Evolutionary conservation across 2,797 vertebrate species (phyloP).

Genomic region (Xenopus petersii): DNA sequence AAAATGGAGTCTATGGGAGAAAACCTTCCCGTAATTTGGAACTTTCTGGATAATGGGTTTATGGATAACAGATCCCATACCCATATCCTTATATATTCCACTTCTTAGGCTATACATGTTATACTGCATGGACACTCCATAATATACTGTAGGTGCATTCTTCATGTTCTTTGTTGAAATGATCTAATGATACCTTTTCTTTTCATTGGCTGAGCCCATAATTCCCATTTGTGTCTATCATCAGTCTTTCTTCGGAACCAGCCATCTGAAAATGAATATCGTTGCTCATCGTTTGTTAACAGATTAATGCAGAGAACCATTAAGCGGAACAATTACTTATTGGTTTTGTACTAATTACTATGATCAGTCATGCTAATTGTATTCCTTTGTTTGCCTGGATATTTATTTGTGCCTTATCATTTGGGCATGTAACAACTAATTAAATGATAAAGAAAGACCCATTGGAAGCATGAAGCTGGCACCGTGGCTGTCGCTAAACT

Average conservation of each 20-base stretch:
- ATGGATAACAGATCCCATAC: too few species aligned
- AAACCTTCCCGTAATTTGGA: too few species aligned
- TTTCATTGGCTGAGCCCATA: background rate
- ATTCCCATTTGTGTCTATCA: background rate
- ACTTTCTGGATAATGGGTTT: too few species aligned
- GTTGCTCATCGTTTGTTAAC: background rate
- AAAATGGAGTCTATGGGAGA: too few species aligned
- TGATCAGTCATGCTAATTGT: background rate
- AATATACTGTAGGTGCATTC: too few species aligned
- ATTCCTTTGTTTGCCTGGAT: background rate
- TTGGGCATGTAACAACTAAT: background rate
- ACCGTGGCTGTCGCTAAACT: background rate
- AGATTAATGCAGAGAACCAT: background rate
- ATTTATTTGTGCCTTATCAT: background rate
- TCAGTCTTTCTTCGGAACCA: background rate
- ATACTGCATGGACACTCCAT: too few species aligned
- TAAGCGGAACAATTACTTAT: background rate
- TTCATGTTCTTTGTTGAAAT: too few species aligned
- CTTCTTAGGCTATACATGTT: too few species aligned
- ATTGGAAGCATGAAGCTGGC: background rate
- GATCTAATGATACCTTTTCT: background rate
- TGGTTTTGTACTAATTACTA: conserved; percentile 8
- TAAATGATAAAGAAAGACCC: too few species aligned
- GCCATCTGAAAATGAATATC: background rate
- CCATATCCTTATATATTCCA: too few species aligned